Conservation (phyloP, 2,113 vertebrate species). For the Lasiurus borealis region DNA sequence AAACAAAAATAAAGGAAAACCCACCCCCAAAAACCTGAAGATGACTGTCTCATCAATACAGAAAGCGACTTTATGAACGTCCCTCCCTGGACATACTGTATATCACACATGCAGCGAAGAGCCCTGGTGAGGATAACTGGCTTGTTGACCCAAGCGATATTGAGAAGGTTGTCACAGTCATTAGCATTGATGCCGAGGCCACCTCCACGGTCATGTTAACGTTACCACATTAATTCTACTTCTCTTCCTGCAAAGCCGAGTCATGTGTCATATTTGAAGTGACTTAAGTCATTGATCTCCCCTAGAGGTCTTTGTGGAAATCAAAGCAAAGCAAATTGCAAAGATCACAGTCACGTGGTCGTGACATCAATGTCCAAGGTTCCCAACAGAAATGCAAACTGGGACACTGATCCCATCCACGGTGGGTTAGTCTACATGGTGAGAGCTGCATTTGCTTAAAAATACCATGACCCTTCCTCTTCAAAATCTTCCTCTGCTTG, state of each 20-base stretch:
- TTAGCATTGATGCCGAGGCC: neutral
- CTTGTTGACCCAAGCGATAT: neutral
- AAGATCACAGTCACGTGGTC: neutral
- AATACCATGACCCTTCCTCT: neutral
- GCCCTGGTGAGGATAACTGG: neutral
- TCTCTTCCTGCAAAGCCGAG: neutral
- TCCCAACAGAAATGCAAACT: neutral
- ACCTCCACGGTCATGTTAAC: neutral
- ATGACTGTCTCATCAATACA: constrained; percentile 20
- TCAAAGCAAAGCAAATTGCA: neutral
- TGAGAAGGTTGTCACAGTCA: neutral
- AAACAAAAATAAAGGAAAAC: neutral
- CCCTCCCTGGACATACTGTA: neutral
- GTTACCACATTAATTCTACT: neutral
- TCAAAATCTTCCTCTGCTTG: neutral
- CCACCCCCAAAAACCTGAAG: neutral
- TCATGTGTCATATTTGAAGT: neutral
- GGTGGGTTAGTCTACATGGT: neutral
- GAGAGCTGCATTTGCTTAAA: neutral
- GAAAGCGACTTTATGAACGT: neutral
- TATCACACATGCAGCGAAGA: neutral
- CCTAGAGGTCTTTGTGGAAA: neutral
- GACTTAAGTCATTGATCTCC: neutral
- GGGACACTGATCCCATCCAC: neutral
- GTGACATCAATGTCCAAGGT: neutral